phyloP scores from a whole-genome alignment of 2,888 invertebrate species.

The Schizaphis graminum region DNA sequence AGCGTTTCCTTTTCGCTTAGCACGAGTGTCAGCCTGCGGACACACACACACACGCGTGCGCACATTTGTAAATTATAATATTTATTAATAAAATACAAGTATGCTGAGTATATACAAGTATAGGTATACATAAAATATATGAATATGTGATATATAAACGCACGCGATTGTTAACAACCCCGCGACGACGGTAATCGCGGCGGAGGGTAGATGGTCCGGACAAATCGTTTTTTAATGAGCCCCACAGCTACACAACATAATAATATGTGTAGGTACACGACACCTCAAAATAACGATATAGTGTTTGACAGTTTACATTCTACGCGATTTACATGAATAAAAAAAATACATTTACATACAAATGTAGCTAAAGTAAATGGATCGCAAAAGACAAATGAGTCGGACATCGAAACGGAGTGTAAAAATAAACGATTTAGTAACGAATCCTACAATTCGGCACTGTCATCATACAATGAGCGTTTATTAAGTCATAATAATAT shows the following conservation, averaged over 20 bases:
- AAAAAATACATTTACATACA: background rate
- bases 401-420: background rate
- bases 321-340: background rate
- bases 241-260: background rate
- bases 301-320: slow-evolving; percentile 2
- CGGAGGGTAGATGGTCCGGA: background rate
- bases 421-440: background rate
- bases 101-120: background rate
- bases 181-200: background rate
- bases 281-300: slow-evolving; percentile 16
- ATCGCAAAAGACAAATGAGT: slow-evolving; percentile 29
- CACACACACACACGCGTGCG: background rate
- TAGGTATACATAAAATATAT: background rate
- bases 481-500: background rate
- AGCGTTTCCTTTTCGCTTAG: slow-evolving; percentile 79
- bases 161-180: slow-evolving; percentile 15
- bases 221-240: slow-evolving; percentile 51
- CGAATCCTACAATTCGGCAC: background rate
- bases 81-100: background rate
- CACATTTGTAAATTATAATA: background rate
- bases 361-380: background rate
- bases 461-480: background rate
- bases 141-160: background rate
- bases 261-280: background rate
- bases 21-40: slow-evolving; percentile 66